Percentiles rank a stretch among this genome's conserved stretches.
Conservation (phyloP, 2,888 invertebrate genomes). For the Drosophila merina region DNA sequence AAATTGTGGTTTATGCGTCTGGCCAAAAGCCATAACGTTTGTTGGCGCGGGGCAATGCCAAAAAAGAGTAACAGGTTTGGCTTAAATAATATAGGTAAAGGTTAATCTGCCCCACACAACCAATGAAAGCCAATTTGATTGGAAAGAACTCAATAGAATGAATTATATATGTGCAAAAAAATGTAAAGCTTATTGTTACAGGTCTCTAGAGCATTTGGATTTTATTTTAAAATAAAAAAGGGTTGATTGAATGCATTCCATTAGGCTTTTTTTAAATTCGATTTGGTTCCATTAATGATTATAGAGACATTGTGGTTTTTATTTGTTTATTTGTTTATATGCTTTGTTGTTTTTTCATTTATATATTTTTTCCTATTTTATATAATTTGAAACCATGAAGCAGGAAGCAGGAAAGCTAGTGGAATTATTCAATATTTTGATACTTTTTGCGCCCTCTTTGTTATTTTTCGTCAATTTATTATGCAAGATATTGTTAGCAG, state of each 20-base stretch:
- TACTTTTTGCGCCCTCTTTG: slow-evolving; percentile 18
- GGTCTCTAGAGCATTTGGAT: slow-evolving; percentile 1
- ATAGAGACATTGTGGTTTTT: not conserved
- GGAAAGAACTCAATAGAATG: slow-evolving; percentile 8
- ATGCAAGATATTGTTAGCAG: slow-evolving; percentile 26
- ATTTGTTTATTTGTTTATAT: not conserved
- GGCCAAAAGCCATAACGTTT: slow-evolving; percentile 29
- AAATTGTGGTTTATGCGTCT: slow-evolving; percentile 56
- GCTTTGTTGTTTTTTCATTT: slow-evolving; percentile 15
- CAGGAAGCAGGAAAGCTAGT: slow-evolving; percentile 31
- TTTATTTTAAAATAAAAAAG: slow-evolving; percentile 4
- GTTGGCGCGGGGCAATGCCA: not conserved
- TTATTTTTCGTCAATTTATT: slow-evolving; percentile 27
- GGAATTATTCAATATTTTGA: slow-evolving; percentile 33
- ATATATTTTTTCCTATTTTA: slow-evolving; percentile 12
- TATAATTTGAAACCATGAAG: slow-evolving; percentile 18
- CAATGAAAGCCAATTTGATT: slow-evolving; percentile 25
- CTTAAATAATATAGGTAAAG: slow-evolving; percentile 22
- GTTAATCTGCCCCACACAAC: slow-evolving; percentile 24
- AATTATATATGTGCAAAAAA: not conserved
- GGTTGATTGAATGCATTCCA: slow-evolving; percentile 5
- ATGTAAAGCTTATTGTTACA: not conserved
- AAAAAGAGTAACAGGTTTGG: slow-evolving; percentile 15
- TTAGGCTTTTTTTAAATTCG: not conserved
- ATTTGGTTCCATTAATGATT: slow-evolving; percentile 8